These are phyloP conservation scores for Hylaea fasciaria DNA, from an alignment of 2,888 invertebrate species.

Conservation along the genomic window DNA sequence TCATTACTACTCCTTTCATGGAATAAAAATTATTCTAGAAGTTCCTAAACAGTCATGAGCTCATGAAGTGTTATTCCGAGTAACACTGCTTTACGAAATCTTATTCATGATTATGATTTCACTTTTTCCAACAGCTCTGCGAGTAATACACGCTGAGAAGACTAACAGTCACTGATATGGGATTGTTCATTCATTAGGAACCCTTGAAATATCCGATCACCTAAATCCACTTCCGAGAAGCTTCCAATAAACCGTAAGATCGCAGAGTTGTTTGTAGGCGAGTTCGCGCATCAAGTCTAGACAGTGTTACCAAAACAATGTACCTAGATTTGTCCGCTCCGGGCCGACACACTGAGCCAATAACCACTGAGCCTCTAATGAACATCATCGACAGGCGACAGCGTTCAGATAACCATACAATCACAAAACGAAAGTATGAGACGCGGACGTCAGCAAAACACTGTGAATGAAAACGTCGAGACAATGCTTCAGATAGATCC, in stretches of 20 bases:
- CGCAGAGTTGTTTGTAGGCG: slow-evolving; percentile 24
- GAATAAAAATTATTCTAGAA: not conserved
- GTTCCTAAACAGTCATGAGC: not conserved
- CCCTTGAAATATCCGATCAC: slow-evolving; percentile 13
- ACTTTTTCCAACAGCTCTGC: not conserved
- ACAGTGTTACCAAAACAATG: slow-evolving; percentile 14
- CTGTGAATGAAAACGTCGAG: slow-evolving; percentile 79
- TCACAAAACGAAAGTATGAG: slow-evolving; percentile 64
- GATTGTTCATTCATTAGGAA: slow-evolving; percentile 26
- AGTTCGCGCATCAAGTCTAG: slow-evolving; percentile 16
- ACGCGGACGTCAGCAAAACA: slow-evolving; percentile 67
- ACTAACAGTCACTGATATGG: slow-evolving; percentile 5
- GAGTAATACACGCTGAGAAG: too few species aligned
- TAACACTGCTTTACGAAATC: not conserved
- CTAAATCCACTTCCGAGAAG: slow-evolving; percentile 24
- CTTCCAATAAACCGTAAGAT: slow-evolving; percentile 17
- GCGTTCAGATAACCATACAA: slow-evolving; percentile 33
- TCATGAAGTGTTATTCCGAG: not conserved
- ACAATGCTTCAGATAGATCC: slow-evolving; percentile 66
- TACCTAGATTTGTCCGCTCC: not conserved
- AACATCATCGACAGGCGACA: slow-evolving; percentile 31
- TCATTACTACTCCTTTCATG: not conserved
- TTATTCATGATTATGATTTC: slow-evolving; percentile 6
- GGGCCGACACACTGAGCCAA: slow-evolving; percentile 25
- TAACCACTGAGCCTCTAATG: slow-evolving; percentile 33